Conservation (phyloP, 2,888 invertebrate genomes). For the Tipula lateralis region DNA sequence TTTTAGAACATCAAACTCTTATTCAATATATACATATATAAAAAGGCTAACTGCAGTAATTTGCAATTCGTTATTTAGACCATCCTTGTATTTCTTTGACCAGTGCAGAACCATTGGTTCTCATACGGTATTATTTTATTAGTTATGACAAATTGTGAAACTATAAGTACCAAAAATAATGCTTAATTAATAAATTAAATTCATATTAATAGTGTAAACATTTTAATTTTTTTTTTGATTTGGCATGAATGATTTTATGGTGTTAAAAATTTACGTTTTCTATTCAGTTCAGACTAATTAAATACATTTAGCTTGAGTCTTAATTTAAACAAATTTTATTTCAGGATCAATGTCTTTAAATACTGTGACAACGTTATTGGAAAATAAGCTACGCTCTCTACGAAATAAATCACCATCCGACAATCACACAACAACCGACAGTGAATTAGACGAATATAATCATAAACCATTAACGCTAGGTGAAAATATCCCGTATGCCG, state of each 20-base stretch:
- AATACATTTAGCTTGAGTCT: background rate
- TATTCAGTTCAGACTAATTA: background rate
- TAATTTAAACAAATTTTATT: slow-evolving; percentile 26
- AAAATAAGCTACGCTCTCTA: slow-evolving; percentile 72
- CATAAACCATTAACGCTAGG: slow-evolving; percentile 46
- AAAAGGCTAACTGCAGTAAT: no score
- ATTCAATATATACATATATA: no score
- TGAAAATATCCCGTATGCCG: slow-evolving; percentile 67
- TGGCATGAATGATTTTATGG: background rate
- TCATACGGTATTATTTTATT: no score
- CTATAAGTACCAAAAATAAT: no score
- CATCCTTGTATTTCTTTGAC: no score
- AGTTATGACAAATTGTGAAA: no score
- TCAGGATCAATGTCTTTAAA: slow-evolving; percentile 79
- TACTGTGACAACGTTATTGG: slow-evolving; percentile 78
- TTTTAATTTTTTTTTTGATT: background rate
- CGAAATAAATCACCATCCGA: slow-evolving; percentile 58
- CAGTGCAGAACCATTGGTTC: no score
- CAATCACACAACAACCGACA: slow-evolving; percentile 51
- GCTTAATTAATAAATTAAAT: slow-evolving; percentile 6
- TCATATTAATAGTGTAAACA: background rate
- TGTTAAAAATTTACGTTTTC: background rate
- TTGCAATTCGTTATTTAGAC: no score
- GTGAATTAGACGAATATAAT: slow-evolving; percentile 52
- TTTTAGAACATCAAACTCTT: no score